Evolutionary conservation across 2,797 vertebrate genomes (phyloP).

Genomic region (Sebastes flavidus): DNA sequence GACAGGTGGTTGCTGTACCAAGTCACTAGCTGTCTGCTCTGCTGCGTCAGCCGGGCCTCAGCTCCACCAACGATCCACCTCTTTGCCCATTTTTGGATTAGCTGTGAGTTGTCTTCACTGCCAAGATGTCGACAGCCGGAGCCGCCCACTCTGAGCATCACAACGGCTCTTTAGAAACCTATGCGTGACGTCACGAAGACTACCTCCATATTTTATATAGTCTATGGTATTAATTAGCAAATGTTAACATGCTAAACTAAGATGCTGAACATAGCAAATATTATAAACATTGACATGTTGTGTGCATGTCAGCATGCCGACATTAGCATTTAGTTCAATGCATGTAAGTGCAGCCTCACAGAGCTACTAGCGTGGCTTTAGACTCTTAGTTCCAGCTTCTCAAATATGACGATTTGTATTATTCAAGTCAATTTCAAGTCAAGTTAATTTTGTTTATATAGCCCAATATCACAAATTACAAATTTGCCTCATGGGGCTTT

Average conservation of each 20-base stretch:
- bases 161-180: too few species aligned
- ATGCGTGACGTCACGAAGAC: too few species aligned
- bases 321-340: background rate
- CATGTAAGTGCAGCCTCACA: background rate
- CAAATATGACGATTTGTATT: background rate
- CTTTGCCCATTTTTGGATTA: too few species aligned
- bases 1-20: too few species aligned
- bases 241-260: background rate
- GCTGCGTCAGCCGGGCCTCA: too few species aligned
- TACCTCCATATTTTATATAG: too few species aligned
- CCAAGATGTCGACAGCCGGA: too few species aligned
- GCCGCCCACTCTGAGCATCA: too few species aligned
- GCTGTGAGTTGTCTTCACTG: too few species aligned
- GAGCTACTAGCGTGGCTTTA: background rate
- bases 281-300: background rate
- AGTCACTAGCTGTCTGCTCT: too few species aligned
- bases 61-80: too few species aligned
- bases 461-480: too few species aligned
- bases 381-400: background rate
- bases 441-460: background rate
- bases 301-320: background rate
- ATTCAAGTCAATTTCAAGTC: background rate
- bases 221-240: background rate
- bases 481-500: background rate
- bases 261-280: background rate